Conservation (phyloP, 30 jellyfish, hydroid and myxozoan species). For the Hydractinia echinata region DNA sequence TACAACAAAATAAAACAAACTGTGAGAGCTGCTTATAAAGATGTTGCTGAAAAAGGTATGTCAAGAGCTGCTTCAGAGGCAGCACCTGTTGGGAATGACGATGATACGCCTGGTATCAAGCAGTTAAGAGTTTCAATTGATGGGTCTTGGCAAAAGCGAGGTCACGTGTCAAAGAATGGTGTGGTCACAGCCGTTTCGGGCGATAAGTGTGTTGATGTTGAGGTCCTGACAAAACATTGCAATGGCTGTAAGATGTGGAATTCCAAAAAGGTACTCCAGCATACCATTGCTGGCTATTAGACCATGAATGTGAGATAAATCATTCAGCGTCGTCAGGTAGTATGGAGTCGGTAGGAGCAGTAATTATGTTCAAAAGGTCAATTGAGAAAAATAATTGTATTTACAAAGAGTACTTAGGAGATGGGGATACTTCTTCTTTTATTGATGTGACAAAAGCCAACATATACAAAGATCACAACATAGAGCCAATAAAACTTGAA, state of each 20-base stretch:
- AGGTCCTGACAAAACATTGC: conserved; percentile 26
- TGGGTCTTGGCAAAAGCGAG: conserved; percentile 31
- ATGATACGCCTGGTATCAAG: too few species aligned
- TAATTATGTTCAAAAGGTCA: background rate
- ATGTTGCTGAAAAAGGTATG: conserved; percentile 9
- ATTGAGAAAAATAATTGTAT: background rate
- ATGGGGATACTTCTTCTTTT: conserved; percentile 23
- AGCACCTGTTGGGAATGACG: background rate
- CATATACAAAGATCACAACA: conserved; percentile 10
- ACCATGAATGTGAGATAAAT: conserved; percentile 5
- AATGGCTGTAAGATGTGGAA: conserved; percentile 5
- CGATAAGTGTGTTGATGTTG: conserved; percentile 17
- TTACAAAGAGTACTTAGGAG: conserved; percentile 22
- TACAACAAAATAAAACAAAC: background rate
- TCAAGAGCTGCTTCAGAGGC: conserved; percentile 12
- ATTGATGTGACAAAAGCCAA: background rate
- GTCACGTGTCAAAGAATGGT: conserved; percentile 14
- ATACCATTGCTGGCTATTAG: conserved; percentile 25
- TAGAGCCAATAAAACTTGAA: conserved; percentile 6
- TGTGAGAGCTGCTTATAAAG: background rate
- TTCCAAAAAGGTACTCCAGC: conserved; percentile 3
- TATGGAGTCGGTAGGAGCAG: conserved; percentile 24
- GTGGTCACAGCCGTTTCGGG: conserved; percentile 15
- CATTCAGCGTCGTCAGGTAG: conserved; percentile 10
- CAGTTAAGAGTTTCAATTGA: conserved; percentile 27